Conservation (phyloP, 2,113 vertebrate genomes). For the Pterocles gutturalis region DNA sequence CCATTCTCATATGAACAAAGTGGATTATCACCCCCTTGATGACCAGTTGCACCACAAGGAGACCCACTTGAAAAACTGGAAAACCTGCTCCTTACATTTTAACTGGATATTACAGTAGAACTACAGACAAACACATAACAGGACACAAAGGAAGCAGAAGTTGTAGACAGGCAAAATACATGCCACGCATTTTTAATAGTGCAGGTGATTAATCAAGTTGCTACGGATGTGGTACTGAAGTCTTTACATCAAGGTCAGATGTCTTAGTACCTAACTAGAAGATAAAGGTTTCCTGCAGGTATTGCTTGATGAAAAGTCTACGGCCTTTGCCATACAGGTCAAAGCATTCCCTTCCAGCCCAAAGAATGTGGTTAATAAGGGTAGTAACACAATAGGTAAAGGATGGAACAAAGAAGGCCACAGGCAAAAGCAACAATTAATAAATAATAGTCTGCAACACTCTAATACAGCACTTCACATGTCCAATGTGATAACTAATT, state of each 20-base stretch:
- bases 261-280: background rate
- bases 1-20: background rate
- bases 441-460: slow-evolving; percentile 46
- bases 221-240: background rate
- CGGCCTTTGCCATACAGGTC: background rate
- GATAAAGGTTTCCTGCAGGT: background rate
- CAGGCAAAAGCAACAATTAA: slow-evolving; percentile 44
- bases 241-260: background rate
- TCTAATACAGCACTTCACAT: slow-evolving; percentile 13
- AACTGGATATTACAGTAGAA: background rate
- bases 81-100: background rate
- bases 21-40: background rate
- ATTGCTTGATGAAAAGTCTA: background rate
- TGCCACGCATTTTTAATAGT: background rate
- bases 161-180: background rate
- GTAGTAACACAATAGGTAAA: background rate
- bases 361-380: background rate
- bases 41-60: background rate
- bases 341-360: background rate
- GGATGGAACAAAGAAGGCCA: background rate
- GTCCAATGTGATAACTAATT: slow-evolving; percentile 56
- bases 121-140: background rate
- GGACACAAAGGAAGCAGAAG: background rate
- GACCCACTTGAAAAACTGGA: background rate
- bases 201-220: background rate